Evolutionary conservation across 2,888 invertebrate species (phyloP).

Genomic region (Cheilosia variabilis): DNA sequence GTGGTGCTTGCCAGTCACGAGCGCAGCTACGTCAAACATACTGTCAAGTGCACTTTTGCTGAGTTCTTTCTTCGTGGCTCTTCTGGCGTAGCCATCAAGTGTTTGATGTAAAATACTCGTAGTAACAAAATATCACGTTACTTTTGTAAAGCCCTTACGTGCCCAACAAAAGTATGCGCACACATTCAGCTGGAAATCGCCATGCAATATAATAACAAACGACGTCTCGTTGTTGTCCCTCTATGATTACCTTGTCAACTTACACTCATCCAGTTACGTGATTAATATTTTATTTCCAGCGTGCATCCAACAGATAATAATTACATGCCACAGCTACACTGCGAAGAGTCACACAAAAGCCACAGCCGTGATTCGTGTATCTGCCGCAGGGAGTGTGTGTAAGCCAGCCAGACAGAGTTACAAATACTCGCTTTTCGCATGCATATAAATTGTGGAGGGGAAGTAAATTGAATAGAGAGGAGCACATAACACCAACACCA

Average conservation of each 20-base stretch:
- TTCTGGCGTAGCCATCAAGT: constrained; percentile 20
- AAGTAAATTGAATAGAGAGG: constrained; percentile 1
- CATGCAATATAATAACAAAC: constrained; percentile 15
- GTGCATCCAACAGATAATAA: constrained; percentile 37
- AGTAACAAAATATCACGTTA: constrained; percentile 31
- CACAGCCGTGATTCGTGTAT: background rate
- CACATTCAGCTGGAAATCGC: background rate
- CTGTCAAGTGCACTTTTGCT: constrained; percentile 39
- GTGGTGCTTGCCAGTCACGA: background rate
- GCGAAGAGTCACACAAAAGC: background rate
- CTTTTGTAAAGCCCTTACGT: constrained; percentile 46
- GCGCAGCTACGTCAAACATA: constrained; percentile 8
- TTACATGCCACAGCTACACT: constrained; percentile 10
- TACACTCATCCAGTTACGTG: constrained; percentile 52
- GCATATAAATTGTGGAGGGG: background rate
- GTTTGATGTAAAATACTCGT: constrained; percentile 32
- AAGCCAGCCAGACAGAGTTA: constrained; percentile 12
- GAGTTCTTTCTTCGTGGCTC: constrained; percentile 19
- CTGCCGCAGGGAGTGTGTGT: constrained; percentile 2
- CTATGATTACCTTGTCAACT: constrained; percentile 52
- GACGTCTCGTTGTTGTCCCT: background rate
- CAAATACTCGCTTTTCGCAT: background rate
- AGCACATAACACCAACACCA: background rate
- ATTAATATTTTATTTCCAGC: constrained; percentile 61
- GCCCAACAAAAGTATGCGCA: constrained; percentile 48